These are phyloP conservation scores for Urocyon cinereoargenteus DNA, from an alignment of 2,797 vertebrate genomes.

Conservation along the genomic window DNA sequence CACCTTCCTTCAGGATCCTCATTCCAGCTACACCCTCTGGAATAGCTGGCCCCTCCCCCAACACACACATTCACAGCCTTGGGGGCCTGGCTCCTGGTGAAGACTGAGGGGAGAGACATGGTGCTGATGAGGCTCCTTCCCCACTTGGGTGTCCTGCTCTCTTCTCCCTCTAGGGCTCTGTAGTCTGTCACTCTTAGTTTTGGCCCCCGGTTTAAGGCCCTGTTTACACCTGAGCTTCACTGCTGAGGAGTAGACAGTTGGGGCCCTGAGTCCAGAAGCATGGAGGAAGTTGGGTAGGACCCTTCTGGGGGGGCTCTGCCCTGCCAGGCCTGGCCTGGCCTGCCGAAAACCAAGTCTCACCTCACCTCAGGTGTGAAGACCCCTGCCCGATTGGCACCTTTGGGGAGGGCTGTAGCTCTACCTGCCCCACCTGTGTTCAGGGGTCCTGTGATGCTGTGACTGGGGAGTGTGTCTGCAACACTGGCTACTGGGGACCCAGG, in stretches of 20 bases:
- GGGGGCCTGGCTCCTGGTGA: neutral
- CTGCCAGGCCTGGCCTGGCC: neutral
- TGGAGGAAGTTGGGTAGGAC: neutral
- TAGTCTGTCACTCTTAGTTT: neutral
- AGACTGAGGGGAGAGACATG: neutral
- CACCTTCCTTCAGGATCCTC: neutral
- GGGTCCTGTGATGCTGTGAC: slow-evolving; percentile 93
- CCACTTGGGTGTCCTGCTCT: neutral
- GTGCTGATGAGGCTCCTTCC: neutral
- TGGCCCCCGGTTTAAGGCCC: neutral
- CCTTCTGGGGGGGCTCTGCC: neutral
- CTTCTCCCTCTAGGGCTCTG: neutral
- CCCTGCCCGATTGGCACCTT: slow-evolving; percentile 90
- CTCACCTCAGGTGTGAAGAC: slow-evolving; percentile 91
- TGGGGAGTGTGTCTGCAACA: slow-evolving; percentile 94
- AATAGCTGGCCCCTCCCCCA: neutral
- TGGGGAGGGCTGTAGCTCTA: slow-evolving; percentile 91
- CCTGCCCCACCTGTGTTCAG: slow-evolving; percentile 90
- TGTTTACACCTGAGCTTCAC: neutral
- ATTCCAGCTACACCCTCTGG: neutral
- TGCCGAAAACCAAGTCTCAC: neutral
- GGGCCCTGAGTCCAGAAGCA: neutral
- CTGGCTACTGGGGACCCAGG: slow-evolving; percentile 95
- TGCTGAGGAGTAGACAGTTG: neutral
- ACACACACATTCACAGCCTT: neutral